phyloP scores from a whole-genome alignment of 53 echinoderm and acorn worm species.

The Henricia sp. region DNA sequence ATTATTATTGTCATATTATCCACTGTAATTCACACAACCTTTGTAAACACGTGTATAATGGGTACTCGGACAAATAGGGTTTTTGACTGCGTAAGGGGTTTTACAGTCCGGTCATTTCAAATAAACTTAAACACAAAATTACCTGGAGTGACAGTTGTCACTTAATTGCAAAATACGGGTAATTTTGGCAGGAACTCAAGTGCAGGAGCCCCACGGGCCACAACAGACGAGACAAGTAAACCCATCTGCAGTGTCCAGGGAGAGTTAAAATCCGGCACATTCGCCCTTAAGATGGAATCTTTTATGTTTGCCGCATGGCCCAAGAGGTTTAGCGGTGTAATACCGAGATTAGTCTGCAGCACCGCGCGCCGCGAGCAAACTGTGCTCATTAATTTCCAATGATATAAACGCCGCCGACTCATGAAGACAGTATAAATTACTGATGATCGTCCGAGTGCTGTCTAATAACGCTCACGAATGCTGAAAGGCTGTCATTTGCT shows the following conservation, averaged over 20 bases:
- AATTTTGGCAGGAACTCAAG: constrained; percentile 6
- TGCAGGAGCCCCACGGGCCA: not conserved
- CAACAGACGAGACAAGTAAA: not conserved
- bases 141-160: not conserved
- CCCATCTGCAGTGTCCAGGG: not conserved
- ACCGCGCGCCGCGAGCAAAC: not conserved
- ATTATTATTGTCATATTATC: too few species aligned
- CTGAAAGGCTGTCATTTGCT: not conserved
- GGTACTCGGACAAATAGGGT: not conserved
- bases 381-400: not conserved
- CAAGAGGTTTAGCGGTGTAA: not conserved
- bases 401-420: not conserved
- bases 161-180: not conserved
- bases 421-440: not conserved
- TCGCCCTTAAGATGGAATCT: not conserved
- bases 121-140: not conserved
- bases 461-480: not conserved
- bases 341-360: not conserved
- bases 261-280: not conserved
- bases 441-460: not conserved
- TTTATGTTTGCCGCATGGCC: not conserved
- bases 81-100: not conserved
- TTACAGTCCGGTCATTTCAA: not conserved
- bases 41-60: not conserved
- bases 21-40: too few species aligned